phyloP scores from a whole-genome alignment of 2,888 invertebrate species.

The Tipula lateralis region DNA sequence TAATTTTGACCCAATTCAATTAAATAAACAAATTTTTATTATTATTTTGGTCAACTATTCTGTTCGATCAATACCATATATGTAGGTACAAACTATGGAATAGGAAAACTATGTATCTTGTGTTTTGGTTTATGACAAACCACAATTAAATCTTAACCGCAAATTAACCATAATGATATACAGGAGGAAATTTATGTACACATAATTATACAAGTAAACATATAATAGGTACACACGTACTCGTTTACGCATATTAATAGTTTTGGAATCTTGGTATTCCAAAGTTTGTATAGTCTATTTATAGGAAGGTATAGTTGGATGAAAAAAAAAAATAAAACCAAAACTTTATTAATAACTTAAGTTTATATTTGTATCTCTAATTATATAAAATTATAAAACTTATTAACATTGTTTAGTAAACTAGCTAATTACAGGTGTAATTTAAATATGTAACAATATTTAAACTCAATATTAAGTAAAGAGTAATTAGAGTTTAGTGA shows the following conservation, averaged over 20 bases:
- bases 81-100: not conserved
- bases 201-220: not conserved
- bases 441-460: not conserved
- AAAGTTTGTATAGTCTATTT: not conserved
- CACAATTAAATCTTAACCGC: not conserved
- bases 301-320: not conserved
- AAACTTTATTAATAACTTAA: not conserved
- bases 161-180: not conserved
- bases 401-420: not conserved
- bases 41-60: not conserved
- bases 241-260: not conserved
- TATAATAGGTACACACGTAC: not conserved
- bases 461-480: not conserved
- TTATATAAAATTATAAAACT: not conserved
- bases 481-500: slow-evolving; percentile 24
- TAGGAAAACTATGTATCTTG: not conserved
- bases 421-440: not conserved
- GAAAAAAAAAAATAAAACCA: not conserved
- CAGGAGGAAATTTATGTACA: not conserved
- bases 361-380: not conserved
- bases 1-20: not conserved
- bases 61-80: not conserved
- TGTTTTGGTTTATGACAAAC: not conserved
- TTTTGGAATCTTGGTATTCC: not conserved
- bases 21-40: not conserved